Conservation (phyloP, 2,797 vertebrate genomes). For the Phyllotis vaccarum region DNA sequence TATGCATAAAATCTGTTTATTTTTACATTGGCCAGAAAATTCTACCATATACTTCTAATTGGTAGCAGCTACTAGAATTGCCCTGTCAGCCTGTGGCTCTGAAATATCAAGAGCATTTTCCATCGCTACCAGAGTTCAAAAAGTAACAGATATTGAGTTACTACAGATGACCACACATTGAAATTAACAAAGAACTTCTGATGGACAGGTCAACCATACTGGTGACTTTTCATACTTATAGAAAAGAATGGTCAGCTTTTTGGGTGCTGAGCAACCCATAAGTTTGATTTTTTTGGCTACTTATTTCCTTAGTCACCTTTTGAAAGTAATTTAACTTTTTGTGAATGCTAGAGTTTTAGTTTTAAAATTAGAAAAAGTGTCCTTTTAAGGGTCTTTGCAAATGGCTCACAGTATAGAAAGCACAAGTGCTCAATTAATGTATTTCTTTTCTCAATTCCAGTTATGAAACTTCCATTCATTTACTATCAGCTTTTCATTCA, state of each 20-base stretch:
- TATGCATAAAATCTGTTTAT: conserved; percentile 53
- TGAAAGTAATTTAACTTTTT: not conserved
- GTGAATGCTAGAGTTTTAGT: not conserved
- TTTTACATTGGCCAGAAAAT: conserved; percentile 51
- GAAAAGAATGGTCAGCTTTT: not conserved
- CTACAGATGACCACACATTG: not conserved
- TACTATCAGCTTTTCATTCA: not conserved
- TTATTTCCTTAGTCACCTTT: not conserved
- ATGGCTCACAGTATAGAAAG: not conserved
- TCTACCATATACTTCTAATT: conserved; percentile 40
- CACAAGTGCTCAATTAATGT: not conserved
- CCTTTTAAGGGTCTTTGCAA: not conserved
- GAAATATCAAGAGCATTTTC: not conserved
- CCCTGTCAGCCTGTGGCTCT: not conserved
- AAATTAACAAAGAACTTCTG: not conserved
- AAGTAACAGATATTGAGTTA: not conserved
- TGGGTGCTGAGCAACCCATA: not conserved
- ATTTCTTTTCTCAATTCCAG: not conserved
- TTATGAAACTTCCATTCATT: not conserved
- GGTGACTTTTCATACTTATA: not conserved
- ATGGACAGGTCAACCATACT: not conserved
- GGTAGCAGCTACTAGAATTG: conserved; percentile 13
- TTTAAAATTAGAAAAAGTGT: not conserved
- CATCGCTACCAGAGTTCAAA: not conserved
- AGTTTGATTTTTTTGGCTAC: not conserved